These are phyloP conservation scores for Dinoponera quadriceps DNA, from an alignment of 1,140 invertebrate genomes.

Conservation along the genomic window DNA sequence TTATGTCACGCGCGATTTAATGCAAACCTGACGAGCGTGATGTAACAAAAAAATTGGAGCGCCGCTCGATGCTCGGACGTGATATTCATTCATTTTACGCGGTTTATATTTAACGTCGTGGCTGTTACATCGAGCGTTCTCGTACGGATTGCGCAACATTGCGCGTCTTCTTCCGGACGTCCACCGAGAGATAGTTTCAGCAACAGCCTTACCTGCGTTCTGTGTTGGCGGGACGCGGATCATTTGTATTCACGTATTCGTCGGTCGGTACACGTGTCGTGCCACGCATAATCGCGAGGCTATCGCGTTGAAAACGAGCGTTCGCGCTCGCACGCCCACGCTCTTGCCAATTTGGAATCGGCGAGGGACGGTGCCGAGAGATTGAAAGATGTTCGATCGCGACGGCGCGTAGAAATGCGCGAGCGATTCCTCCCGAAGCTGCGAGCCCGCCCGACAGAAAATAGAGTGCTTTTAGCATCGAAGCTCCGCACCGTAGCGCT, in stretches of 20 bases:
- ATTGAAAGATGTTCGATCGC: too few species aligned
- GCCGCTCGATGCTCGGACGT: neutral
- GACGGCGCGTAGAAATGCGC: neutral
- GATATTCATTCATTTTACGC: neutral
- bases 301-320: conserved; percentile 58
- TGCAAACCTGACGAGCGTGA: neutral
- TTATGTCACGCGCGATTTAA: neutral
- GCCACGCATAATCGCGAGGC: conserved; percentile 75
- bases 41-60: neutral
- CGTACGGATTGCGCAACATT: conserved; percentile 45
- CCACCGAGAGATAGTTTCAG: neutral
- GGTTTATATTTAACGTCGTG: neutral
- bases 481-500: neutral
- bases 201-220: neutral
- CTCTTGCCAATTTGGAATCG: conserved; percentile 1
- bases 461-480: conserved; percentile 25
- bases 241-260: conserved; percentile 55
- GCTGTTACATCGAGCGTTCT: neutral
- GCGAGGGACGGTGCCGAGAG: neutral
- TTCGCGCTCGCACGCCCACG: neutral
- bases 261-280: conserved; percentile 26
- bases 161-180: neutral
- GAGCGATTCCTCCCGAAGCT: too few species aligned
- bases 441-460: neutral
- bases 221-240: conserved; percentile 40